Evolutionary conservation across 35 echinoderm and acorn worm species (phyloP), one percentile per base, ranked within the genome.

Genomic region (Heliocidaris tuberculata): DNA sequence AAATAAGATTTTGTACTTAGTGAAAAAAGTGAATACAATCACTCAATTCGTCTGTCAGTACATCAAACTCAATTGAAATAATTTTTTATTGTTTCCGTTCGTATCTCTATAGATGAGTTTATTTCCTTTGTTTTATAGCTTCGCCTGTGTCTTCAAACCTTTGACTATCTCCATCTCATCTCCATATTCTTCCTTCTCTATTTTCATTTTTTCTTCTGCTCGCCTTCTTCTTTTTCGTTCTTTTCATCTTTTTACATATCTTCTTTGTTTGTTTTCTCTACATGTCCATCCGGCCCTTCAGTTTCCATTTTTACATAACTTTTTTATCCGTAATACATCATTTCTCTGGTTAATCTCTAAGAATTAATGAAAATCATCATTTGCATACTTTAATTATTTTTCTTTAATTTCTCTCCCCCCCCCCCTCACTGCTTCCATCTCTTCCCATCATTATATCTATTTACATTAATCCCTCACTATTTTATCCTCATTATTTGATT

Each of bases 11-110:
- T 78, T n/a, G 21, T 78, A n/a, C 65, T 78, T 78, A 78, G 19
- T 78, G 65, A n/a, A n/a, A 70, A 70, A 78, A 78, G 65, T 78
- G 27, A 78, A 78, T 78, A n/a, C 21, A 7, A 78, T 78, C 65
- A 78, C 65, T 78, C 65, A 27, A 27, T n/a, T 78, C 65, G 8
- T 78, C 65, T 78, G 65, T 78, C 65, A 78, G 7, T 78, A 78
- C 65, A 27, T 78, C 65, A 78, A 78, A 78, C 65, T 78, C 65
- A 78, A 78, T 78, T 24, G 65, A 19, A 78, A 78, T 78, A 78
- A 78, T 78, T 78, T 42, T 78, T 78, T 19, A 78, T 78, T 78
- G 65, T 78, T 78, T 78, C 65, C 65, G 65, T 78, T 78, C 65
- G 19, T 78, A 78, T 78, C 65, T 78, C 65, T 78, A n/a, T 78